These are phyloP conservation scores for Lycaon pictus DNA, from an alignment of 2,113 vertebrate genomes.

Conservation along the genomic window DNA sequence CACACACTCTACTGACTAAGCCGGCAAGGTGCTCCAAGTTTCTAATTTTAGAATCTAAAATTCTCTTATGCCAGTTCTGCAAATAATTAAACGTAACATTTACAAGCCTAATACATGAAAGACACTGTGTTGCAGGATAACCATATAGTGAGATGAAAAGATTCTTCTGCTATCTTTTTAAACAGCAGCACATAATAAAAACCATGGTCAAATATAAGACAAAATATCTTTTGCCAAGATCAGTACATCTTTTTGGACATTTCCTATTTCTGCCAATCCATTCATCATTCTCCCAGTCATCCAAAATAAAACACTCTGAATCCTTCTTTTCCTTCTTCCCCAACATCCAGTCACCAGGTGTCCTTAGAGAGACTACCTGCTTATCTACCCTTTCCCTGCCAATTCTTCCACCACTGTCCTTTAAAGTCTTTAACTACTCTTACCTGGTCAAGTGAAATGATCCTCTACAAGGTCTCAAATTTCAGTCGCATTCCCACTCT, in stretches of 20 bases:
- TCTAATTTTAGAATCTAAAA: slow-evolving; percentile 25
- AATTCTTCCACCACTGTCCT: not conserved
- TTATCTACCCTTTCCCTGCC: not conserved
- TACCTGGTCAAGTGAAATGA: not conserved
- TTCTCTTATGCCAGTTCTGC: not conserved
- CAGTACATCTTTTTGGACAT: not conserved
- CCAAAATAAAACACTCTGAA: not conserved
- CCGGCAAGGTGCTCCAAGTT: not conserved
- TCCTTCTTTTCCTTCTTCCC: not conserved
- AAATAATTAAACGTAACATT: not conserved
- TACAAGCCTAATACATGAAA: not conserved
- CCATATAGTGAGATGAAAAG: not conserved
- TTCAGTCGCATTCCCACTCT: not conserved
- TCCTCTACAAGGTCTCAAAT: not conserved
- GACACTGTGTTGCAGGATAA: not conserved
- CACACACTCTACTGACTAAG: not conserved
- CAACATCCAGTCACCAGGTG: not conserved
- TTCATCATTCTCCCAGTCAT: not conserved
- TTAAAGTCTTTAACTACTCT: not conserved
- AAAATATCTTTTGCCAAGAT: not conserved
- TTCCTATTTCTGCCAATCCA: not conserved
- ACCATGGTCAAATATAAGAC: not conserved
- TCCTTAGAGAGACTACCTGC: not conserved
- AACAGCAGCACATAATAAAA: slow-evolving; percentile 30
- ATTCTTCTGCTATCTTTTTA: not conserved